These are phyloP conservation scores for Caprella mutica DNA, from an alignment of 2,888 invertebrate species.

Conservation along the genomic window DNA sequence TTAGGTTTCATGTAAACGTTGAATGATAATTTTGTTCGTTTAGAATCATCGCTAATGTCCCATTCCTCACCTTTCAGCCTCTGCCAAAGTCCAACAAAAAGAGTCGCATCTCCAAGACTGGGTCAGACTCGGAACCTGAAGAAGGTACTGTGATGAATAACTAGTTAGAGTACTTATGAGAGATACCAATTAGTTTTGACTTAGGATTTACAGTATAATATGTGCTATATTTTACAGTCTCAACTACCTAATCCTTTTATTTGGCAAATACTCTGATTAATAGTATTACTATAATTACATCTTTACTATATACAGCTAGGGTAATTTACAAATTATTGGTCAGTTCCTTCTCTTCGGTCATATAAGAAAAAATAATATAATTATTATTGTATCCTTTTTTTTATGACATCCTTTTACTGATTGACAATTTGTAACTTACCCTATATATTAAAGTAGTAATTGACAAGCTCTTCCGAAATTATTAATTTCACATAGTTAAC, in stretches of 20 bases:
- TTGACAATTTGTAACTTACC: no score
- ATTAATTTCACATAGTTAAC: neutral
- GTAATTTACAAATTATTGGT: no score
- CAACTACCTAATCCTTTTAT: neutral
- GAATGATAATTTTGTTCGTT: neutral
- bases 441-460: no score
- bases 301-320: no score
- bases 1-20: no score
- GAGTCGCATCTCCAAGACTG: neutral
- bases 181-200: neutral
- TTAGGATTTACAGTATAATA: neutral
- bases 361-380: no score
- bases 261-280: no score
- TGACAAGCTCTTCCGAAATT: neutral
- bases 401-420: no score
- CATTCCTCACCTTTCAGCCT: neutral
- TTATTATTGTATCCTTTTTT: no score
- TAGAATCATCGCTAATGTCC: neutral
- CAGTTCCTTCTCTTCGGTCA: no score
- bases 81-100: conserved; percentile 1
- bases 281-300: no score
- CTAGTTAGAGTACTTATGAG: neutral
- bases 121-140: conserved; percentile 29
- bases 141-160: no score
- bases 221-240: neutral